A percentile compares a stretch with the other conserved stretches of the same genome.
Evolutionary conservation across 2,113 vertebrate species (phyloP).

Genomic region (Poecilia latipinna): DNA sequence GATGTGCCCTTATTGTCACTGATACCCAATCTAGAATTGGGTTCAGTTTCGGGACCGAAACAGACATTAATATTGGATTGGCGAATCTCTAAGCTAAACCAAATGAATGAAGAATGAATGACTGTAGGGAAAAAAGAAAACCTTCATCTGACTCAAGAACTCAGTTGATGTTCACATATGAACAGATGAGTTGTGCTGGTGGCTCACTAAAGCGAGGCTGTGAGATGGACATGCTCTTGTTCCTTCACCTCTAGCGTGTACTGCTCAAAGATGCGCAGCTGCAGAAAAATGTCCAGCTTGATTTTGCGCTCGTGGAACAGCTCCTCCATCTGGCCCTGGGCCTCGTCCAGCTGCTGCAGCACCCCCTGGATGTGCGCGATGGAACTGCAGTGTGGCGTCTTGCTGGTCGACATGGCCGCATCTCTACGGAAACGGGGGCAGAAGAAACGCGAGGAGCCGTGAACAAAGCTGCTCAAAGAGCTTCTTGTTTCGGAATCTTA

Average conservation of each 20-base stretch:
- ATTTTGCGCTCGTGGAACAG: slow-evolving; percentile 97
- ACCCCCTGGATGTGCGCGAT: slow-evolving; percentile 97
- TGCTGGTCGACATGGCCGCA: slow-evolving; percentile 93
- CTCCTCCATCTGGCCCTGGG: slow-evolving; percentile 98
- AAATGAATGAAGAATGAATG: too few species aligned
- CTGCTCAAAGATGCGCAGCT: slow-evolving; percentile 96
- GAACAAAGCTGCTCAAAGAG: neutral
- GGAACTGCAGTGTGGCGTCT: slow-evolving; percentile 95
- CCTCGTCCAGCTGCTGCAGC: slow-evolving; percentile 96
- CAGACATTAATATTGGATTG: too few species aligned
- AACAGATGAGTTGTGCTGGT: too few species aligned
- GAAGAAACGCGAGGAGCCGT: neutral
- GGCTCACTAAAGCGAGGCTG: too few species aligned
- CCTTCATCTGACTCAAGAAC: too few species aligned
- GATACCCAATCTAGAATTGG: too few species aligned
- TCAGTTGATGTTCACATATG: too few species aligned
- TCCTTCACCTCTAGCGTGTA: slow-evolving; percentile 94
- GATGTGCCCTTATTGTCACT: too few species aligned
- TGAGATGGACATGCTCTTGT: neutral
- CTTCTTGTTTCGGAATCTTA: neutral
- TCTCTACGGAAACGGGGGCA: slow-evolving; percentile 80
- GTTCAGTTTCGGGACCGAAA: too few species aligned
- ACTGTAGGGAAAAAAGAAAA: too few species aligned
- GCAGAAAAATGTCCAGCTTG: slow-evolving; percentile 97
- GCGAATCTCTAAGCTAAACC: too few species aligned